A percentile compares a stretch with the other conserved stretches of the same genome.
phyloP scores from a whole-genome alignment of 2,888 invertebrate genomes.

The Pocota personata region DNA sequence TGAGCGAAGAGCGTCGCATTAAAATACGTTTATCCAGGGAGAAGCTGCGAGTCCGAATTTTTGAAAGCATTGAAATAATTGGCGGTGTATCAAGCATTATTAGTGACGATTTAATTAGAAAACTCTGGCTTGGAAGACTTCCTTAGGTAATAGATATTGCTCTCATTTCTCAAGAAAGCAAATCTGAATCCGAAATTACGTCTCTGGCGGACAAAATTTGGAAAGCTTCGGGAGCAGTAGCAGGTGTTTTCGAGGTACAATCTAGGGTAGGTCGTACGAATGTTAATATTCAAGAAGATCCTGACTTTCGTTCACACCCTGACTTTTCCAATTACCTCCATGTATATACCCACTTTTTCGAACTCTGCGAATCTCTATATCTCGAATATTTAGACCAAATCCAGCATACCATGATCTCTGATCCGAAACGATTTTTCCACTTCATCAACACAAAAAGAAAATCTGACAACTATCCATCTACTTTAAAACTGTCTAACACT shows the following conservation, averaged over 20 bases:
- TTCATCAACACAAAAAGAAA: too few species aligned
- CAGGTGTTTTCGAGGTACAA: neutral
- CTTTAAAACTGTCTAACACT: too few species aligned
- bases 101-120: neutral
- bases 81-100: too few species aligned
- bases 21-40: constrained; percentile 25
- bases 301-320: too few species aligned
- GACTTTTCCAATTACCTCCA: too few species aligned
- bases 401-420: too few species aligned
- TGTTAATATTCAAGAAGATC: too few species aligned
- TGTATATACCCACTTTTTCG: too few species aligned
- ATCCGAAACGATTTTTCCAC: too few species aligned
- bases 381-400: too few species aligned
- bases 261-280: neutral
- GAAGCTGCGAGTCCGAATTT: constrained; percentile 20
- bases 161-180: neutral
- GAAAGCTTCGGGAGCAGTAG: neutral
- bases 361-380: too few species aligned
- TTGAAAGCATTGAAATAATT: neutral
- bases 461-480: too few species aligned
- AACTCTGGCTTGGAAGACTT: constrained; percentile 4
- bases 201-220: constrained; percentile 27
- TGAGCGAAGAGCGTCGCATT: constrained; percentile 24
- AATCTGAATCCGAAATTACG: neutral
- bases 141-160: constrained; percentile 25